Conservation (phyloP, 2,113 vertebrate species). For the Bos indicus region DNA sequence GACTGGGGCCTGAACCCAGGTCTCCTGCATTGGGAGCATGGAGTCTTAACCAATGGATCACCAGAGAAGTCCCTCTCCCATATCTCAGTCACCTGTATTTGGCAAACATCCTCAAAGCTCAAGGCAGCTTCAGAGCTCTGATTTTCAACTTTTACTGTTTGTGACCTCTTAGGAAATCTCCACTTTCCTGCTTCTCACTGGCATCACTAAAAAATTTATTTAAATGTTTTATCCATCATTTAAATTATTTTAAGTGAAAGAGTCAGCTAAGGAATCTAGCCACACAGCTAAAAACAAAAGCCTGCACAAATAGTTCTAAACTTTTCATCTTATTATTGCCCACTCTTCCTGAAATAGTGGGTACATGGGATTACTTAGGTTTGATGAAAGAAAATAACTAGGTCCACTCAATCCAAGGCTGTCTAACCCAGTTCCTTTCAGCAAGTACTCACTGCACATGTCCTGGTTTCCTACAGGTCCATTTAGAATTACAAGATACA, state of each 20-base stretch:
- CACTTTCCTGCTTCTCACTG: not conserved
- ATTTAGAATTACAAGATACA: not conserved
- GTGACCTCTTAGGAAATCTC: not conserved
- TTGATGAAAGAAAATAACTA: not conserved
- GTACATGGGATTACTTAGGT: not conserved
- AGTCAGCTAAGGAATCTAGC: not conserved
- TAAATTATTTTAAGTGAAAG: not conserved
- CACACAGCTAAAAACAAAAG: not conserved
- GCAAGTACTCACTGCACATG: not conserved
- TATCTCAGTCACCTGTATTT: not conserved
- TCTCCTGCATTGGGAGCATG: not conserved
- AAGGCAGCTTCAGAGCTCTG: not conserved
- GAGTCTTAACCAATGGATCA: not conserved
- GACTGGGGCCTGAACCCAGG: not conserved
- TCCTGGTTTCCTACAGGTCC: no score
- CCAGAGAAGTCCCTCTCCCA: not conserved
- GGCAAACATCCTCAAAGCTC: not conserved
- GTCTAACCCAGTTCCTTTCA: not conserved
- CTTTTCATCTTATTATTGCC: not conserved
- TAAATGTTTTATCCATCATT: not conserved
- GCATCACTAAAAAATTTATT: not conserved
- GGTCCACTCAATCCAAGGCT: not conserved
- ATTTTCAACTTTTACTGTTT: not conserved
- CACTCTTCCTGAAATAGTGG: not conserved
- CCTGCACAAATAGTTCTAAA: not conserved